Conservation (phyloP, 1,140 invertebrate species). For the Vanessa atalanta region DNA sequence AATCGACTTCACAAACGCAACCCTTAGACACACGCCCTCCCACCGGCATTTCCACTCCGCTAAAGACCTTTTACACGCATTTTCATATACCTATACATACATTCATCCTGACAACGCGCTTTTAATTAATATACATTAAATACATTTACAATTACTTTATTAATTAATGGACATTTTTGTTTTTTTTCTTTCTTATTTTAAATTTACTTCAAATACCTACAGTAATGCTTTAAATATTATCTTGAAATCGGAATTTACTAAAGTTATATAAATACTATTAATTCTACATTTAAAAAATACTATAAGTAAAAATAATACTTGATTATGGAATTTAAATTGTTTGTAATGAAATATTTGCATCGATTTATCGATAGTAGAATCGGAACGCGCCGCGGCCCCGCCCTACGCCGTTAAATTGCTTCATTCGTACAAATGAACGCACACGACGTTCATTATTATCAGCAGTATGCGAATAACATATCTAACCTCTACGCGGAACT, state of each 20-base stretch:
- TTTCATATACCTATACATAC: not conserved
- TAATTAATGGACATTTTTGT: too few relatives aligned
- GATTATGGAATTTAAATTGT: not conserved
- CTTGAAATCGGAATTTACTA: too few relatives aligned
- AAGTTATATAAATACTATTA: too few relatives aligned
- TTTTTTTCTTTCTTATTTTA: too few relatives aligned
- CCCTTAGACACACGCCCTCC: not conserved
- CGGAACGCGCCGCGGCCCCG: conserved; percentile 1
- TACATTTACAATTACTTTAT: not conserved
- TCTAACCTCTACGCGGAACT: not conserved
- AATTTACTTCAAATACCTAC: too few relatives aligned
- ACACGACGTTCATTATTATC: not conserved
- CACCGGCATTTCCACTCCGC: not conserved
- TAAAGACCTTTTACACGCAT: not conserved
- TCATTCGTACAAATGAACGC: conserved; percentile 4
- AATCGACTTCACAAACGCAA: not conserved
- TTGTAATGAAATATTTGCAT: not conserved
- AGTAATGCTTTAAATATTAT: too few relatives aligned
- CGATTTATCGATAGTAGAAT: conserved; percentile 7
- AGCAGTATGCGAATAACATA: not conserved
- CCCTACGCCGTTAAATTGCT: conserved; percentile 22
- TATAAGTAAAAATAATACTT: too few relatives aligned
- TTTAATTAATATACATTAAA: not conserved
- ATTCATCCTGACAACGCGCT: not conserved
- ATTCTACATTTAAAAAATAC: too few relatives aligned